Evolutionary conservation across 2,113 vertebrate species (phyloP).

Genomic region (Geococcyx californianus): DNA sequence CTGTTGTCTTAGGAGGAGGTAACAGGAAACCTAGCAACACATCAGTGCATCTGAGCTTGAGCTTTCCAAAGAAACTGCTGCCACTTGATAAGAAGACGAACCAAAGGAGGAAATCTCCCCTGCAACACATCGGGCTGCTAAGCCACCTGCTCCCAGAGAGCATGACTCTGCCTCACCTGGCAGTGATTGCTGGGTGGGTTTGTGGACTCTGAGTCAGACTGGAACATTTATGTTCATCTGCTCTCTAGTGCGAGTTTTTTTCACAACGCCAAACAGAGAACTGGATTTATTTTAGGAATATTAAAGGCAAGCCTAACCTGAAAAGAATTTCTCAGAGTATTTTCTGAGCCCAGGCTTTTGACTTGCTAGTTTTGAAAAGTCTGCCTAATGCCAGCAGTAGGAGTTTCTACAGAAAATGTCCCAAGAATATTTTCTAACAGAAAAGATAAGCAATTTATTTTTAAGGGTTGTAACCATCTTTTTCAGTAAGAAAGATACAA

Average conservation of each 20-base stretch:
- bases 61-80: background rate
- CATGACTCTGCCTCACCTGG: background rate
- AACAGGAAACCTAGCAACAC: background rate
- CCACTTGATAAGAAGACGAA: background rate
- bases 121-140: fast-evolving
- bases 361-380: background rate
- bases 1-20: background rate
- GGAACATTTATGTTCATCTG: background rate
- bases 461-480: background rate
- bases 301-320: background rate
- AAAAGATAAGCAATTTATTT: background rate
- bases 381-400: background rate
- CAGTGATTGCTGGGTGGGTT: fast-evolving
- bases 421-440: background rate
- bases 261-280: background rate
- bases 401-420: background rate
- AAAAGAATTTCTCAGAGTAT: background rate
- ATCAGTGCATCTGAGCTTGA: background rate
- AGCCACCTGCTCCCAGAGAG: background rate
- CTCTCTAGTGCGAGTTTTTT: background rate
- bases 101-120: background rate
- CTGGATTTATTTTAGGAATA: background rate
- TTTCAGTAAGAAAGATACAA: background rate
- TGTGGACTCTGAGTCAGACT: background rate
- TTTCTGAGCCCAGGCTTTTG: background rate